Evolutionary conservation across 2,113 vertebrate genomes (phyloP).

Genomic region (Raja brachyura): DNA sequence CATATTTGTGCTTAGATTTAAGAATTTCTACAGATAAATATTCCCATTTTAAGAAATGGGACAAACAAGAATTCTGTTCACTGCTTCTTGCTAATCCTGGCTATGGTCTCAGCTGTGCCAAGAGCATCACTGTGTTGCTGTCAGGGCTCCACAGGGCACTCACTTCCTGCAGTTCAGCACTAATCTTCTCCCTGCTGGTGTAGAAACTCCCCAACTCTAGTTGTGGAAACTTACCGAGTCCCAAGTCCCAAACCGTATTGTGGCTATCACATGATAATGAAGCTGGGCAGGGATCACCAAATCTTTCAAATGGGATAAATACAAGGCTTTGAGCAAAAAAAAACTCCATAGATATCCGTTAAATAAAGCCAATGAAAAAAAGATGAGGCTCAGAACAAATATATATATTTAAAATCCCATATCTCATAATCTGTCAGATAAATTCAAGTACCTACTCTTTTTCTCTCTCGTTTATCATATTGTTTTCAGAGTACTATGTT

Average conservation of each 20-base stretch:
- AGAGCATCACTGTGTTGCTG: neutral
- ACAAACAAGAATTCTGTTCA: neutral
- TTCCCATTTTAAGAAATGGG: neutral
- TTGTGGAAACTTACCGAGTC: neutral
- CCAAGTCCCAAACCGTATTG: neutral
- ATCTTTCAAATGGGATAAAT: neutral
- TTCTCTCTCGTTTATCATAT: no score
- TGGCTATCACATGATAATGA: neutral
- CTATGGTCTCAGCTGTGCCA: neutral
- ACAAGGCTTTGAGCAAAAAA: neutral
- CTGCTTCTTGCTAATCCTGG: neutral
- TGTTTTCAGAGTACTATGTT: no score
- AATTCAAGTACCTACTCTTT: no score
- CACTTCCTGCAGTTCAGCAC: slow-evolving; percentile 15
- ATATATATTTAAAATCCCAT: neutral
- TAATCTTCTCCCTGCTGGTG: neutral
- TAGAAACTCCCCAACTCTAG: neutral
- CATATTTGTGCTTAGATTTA: neutral
- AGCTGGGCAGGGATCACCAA: neutral
- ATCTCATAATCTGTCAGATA: neutral
- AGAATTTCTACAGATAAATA: slow-evolving; percentile 1
- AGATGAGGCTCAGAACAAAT: neutral
- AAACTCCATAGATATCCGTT: neutral
- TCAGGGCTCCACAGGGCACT: neutral
- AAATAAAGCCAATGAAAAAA: neutral